A percentile compares a stretch with the other conserved stretches of the same genome.
Evolutionary conservation across 1,140 invertebrate genomes (phyloP).

Genomic region (Polypedilum vanderplanki): DNA sequence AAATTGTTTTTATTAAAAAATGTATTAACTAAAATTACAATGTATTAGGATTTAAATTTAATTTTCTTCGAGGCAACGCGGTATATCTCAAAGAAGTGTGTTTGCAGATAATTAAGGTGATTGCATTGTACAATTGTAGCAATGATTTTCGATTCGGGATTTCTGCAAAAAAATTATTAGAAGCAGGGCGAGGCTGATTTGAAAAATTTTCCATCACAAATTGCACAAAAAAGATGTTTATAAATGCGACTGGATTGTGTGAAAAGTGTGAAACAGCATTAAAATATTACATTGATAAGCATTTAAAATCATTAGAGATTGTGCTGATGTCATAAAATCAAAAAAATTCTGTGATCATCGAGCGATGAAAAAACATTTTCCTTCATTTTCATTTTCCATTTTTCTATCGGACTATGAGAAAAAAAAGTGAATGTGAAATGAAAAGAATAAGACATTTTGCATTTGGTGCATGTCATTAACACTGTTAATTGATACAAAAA

Average conservation of each 20-base stretch:
- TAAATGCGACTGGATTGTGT: neutral
- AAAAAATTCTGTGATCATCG: constrained; percentile 2
- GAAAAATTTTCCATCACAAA: constrained; percentile 26
- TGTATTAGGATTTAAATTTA: no score
- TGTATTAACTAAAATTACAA: no score
- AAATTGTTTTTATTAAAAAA: no score
- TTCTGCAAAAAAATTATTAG: neutral
- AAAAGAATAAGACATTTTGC: neutral
- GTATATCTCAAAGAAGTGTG: neutral
- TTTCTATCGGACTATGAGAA: neutral
- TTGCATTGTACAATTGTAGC: neutral
- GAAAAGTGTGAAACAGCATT: neutral
- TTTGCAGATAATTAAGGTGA: constrained; percentile 13
- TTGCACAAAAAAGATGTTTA: neutral
- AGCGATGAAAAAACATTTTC: constrained; percentile 23
- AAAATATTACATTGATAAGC: neutral
- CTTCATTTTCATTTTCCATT: constrained; percentile 21
- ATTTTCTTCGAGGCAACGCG: neutral
- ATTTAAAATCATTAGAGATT: neutral
- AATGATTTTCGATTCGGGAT: neutral
- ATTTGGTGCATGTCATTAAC: neutral
- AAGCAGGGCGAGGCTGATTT: neutral
- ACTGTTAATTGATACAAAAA: neutral
- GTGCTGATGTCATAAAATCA: constrained; percentile 5
- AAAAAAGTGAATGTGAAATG: neutral